Conservation (phyloP, 2,113 vertebrate genomes). For the Paramisgurnus dabryanus region DNA sequence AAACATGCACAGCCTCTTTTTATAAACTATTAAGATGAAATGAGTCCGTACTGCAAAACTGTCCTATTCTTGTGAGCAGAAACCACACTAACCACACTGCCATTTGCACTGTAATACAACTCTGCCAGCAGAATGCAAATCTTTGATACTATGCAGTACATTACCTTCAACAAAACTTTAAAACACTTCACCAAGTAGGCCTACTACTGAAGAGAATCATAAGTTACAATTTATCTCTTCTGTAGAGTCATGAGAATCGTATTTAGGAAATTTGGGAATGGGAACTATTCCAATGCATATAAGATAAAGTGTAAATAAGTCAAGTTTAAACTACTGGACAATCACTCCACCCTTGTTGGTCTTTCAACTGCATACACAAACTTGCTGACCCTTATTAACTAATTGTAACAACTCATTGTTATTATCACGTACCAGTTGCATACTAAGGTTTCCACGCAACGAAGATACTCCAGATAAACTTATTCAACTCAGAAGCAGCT, state of each 20-base stretch:
- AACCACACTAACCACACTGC: constrained; percentile 38
- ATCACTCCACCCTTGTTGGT: background rate
- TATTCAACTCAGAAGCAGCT: background rate
- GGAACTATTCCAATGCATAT: constrained; percentile 6
- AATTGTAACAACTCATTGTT: background rate
- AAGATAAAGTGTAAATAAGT: background rate
- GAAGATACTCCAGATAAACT: constrained; percentile 1
- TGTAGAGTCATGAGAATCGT: background rate
- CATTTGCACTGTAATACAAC: constrained; percentile 39
- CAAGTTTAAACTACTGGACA: background rate
- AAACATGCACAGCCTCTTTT: constrained; percentile 12
- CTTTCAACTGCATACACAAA: background rate
- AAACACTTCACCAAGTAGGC: constrained; percentile 11
- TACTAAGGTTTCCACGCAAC: constrained; percentile 22
- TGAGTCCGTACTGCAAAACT: constrained; percentile 5
- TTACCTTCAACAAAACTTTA: constrained; percentile 10
- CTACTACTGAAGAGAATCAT: background rate
- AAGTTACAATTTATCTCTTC: no score
- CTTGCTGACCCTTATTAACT: background rate
- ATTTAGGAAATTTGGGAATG: background rate
- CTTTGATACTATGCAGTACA: constrained; percentile 3
- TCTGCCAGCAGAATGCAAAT: constrained; percentile 39
- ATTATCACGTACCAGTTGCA: background rate
- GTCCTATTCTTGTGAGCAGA: constrained; percentile 28
- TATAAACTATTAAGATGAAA: background rate